Base-by-base conservation (phyloP, 2,797 vertebrate genomes). In the Sebastolobus alascanus region DNA sequence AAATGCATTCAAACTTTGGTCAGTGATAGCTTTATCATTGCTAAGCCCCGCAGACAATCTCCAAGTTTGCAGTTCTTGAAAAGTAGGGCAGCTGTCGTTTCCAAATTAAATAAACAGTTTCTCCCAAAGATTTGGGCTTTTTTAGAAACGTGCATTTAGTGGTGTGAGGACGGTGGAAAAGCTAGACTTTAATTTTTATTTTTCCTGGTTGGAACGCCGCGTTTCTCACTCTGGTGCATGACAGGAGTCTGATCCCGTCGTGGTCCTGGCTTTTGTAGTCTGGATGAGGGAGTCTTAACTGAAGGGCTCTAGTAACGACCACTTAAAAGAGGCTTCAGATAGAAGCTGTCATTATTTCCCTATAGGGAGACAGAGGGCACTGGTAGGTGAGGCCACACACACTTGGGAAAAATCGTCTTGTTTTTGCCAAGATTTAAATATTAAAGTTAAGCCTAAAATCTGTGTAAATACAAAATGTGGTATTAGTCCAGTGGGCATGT, bases 111-210 rank as follows among this genome's bases (percentile, higher is more conserved):
- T 91, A 93, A 93, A 93, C 90, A 12, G 67, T 87, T 87, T 87
- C 78, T 89, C 70, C 84, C 83, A 77, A 79, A 87, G 86, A 93
- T 90, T 89, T 82, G 31, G 73, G n/a, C 85, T 77, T 86, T 93
- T 94, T 93, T 89, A 87, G 82, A 88, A 93, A 90, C 93, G 40
- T 94, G 86, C 91, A 94, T 87, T 96, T 95, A 95, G 94, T 94
- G 95, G 95, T 93, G 89, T 84, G 70, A 92, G 84, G 78, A 89
- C 61, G 71, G 85, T 86, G 88, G 93, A 94, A 93, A 95, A 93
- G 84, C 86, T 87, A 94, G 91, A 94, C 90, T 92, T 94, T 89
- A 84, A 91, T 92, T 92, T 93, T 89, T 92, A 92, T 94, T 94
- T 93, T 92, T 77, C 84, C 86, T 86, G 76, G 81, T 93, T 84